These are phyloP conservation scores for Nephila pilipes DNA, from an alignment of 1,140 invertebrate genomes.

Conservation along the genomic window DNA sequence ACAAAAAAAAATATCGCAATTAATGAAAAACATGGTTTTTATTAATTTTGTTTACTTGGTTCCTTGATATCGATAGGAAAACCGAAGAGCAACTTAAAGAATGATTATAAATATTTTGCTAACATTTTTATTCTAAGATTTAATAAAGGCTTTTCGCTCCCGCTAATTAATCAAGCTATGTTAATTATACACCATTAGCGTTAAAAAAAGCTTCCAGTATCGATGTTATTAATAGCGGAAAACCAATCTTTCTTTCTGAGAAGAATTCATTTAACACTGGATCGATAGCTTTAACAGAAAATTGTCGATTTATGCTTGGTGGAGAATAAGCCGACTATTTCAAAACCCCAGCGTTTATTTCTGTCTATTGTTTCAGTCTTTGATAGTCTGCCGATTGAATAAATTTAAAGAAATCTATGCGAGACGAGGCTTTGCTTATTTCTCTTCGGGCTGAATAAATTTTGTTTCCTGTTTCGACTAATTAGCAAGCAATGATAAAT, in stretches of 20 bases:
- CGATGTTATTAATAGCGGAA: constrained; percentile 54
- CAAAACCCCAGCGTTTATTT: neutral
- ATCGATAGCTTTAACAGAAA: constrained; percentile 41
- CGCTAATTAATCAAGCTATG: constrained; percentile 53
- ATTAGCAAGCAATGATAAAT: constrained; percentile 38
- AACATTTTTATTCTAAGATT: constrained; percentile 25
- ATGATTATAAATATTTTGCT: constrained; percentile 53
- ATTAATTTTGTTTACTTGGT: constrained; percentile 10
- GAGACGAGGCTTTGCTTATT: constrained; percentile 17
- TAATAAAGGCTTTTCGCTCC: constrained; percentile 24
- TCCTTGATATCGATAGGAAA: neutral
- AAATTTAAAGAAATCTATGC: constrained; percentile 53
- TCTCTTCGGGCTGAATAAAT: constrained; percentile 6
- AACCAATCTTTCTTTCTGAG: constrained; percentile 56
- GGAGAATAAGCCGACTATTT: neutral
- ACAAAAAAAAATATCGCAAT: neutral
- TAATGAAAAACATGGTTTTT: constrained; percentile 9
- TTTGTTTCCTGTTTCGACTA: constrained; percentile 51
- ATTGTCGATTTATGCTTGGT: constrained; percentile 23
- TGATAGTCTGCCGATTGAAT: constrained; percentile 34
- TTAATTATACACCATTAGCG: constrained; percentile 56
- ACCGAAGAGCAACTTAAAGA: constrained; percentile 34
- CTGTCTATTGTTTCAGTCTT: constrained; percentile 2
- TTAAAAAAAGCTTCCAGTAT: constrained; percentile 10
- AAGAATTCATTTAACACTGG: neutral